Base-by-base conservation (phyloP, 2,888 invertebrate species). In the Patella ulyssiponensis region DNA sequence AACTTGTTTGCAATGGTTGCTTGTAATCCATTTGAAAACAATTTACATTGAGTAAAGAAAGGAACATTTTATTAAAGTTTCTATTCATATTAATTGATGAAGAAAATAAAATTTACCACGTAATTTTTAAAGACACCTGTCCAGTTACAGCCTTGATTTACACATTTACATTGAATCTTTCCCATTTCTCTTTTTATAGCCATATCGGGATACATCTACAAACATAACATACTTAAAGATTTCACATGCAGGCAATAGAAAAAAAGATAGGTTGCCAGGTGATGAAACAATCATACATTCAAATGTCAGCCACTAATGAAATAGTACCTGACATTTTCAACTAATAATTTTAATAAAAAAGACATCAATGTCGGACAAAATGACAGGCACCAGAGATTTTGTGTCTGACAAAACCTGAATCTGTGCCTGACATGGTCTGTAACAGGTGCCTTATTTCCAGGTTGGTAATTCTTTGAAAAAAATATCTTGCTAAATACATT, bases 161-260 rank as follows among this genome's bases (percentile, higher is more conserved):
- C 71, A 85, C 89, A 89, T 9, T 71, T 72, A 0, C 84, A 80
- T 0, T 76, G 73, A 72, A 84, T 81, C 3, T 69, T 80, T 5
- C 73, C 76, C 86, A 88, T 87, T 77, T 89, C 89, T 70, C 88
- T 80, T 58, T 83, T 86, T 5, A 88, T 85, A 12, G 88, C 89
- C 81, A 86, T 87, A 79, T 89, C 89, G 20, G 88, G 87, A 74
- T 87, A 88, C 83, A 87, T 86, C 87, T 88, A 76, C 2, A 76
- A 69, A 69, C 44, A 75, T 44, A 71, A 54, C 70, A 70, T 27
- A 33, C 23, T 20, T 58, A 70, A 15, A 54, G n/a, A 27, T 69
- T 51, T 11, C 23, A n/a, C 17, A 64, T 14, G 17, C 3, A 4
- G n/a, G 14, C 12, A 3, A 69, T 44, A 69, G 1, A n/a, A 11